Evolutionary conservation across 1,140 invertebrate genomes (phyloP).

Genomic region (Phenacoccus solenopsis): DNA sequence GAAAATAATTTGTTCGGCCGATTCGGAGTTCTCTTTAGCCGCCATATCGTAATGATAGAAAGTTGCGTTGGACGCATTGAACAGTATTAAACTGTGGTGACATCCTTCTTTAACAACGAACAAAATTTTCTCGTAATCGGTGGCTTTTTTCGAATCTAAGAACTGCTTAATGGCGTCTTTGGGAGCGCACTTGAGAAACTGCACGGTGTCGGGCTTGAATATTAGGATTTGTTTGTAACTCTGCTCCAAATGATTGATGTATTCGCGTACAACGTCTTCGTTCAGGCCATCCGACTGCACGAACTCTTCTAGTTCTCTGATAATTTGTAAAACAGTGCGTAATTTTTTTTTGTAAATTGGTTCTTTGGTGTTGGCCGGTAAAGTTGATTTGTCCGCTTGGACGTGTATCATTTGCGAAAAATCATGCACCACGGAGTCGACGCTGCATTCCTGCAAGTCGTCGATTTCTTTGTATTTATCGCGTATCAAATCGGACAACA

Average conservation of each 20-base stretch:
- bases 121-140: neutral
- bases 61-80: neutral
- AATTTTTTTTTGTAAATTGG: neutral
- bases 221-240: constrained; percentile 5
- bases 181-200: neutral
- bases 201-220: neutral
- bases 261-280: neutral
- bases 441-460: neutral
- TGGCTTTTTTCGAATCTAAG: neutral
- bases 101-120: neutral
- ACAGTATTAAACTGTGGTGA: neutral
- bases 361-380: neutral
- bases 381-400: neutral
- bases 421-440: neutral
- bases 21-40: neutral
- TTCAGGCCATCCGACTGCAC: neutral
- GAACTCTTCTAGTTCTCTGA: neutral
- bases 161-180: neutral
- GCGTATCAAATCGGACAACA: neutral
- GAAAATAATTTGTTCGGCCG: constrained; percentile 1
- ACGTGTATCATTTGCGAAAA: neutral
- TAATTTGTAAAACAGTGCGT: neutral
- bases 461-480: constrained; percentile 6
- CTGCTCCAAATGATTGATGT: neutral
- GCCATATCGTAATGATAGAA: constrained; percentile 6